Conservation (phyloP, 2,797 vertebrate species). For the Acipenser transmontanus region DNA sequence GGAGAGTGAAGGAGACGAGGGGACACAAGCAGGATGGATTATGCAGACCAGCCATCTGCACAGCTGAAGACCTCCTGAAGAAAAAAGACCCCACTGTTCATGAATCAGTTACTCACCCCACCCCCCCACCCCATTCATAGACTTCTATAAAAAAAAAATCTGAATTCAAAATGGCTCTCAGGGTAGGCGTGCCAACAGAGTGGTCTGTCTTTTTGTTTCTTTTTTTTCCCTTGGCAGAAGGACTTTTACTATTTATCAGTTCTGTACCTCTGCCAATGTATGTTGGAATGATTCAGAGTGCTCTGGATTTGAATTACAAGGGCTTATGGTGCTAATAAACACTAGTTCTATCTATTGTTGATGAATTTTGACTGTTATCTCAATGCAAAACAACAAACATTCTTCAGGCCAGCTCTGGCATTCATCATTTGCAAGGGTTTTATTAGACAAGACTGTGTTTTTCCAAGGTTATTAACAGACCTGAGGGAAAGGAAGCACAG, state of each 20-base stretch:
- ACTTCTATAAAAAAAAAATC: slow-evolving; percentile 32
- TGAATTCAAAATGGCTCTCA: slow-evolving; percentile 61
- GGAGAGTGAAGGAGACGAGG: slow-evolving; percentile 18
- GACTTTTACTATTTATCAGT: slow-evolving; percentile 58
- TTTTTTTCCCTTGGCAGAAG: slow-evolving; percentile 44
- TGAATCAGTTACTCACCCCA: slow-evolving; percentile 51
- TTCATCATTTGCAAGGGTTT: slow-evolving; percentile 56
- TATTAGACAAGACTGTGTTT: no score
- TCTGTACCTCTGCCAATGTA: slow-evolving; percentile 53
- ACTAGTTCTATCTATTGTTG: slow-evolving; percentile 52
- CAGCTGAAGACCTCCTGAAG: slow-evolving; percentile 48
- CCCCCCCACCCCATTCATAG: slow-evolving; percentile 40
- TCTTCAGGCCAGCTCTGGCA: slow-evolving; percentile 49
- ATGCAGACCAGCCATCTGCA: slow-evolving; percentile 53
- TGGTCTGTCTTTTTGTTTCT: slow-evolving; percentile 42
- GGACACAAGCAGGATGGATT: slow-evolving; percentile 48
- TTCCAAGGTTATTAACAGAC: no score
- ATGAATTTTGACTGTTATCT: slow-evolving; percentile 66
- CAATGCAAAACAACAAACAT: slow-evolving; percentile 64
- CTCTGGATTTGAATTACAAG: slow-evolving; percentile 61
- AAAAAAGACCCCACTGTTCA: slow-evolving; percentile 50
- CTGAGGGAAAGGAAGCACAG: background rate
- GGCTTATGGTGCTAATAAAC: slow-evolving; percentile 59
- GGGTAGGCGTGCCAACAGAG: slow-evolving; percentile 49
- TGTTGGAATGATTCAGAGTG: slow-evolving; percentile 51